A percentile compares a stretch with the other conserved stretches of the same genome.
Evolutionary conservation across 1,140 invertebrate species (phyloP).

Genomic region (Battus philenor): DNA sequence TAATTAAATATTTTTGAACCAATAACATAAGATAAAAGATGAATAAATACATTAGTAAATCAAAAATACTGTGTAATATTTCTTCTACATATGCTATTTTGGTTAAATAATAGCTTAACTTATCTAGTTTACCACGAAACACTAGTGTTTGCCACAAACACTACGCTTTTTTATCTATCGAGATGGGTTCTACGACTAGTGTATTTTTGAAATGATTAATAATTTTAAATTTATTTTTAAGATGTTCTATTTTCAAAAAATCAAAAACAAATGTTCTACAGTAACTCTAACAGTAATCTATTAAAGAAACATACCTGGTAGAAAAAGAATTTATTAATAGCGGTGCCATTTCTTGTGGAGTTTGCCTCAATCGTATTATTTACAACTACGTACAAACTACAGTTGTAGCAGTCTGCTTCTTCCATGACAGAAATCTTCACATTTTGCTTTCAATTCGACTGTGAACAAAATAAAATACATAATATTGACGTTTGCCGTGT

Average conservation of each 20-base stretch:
- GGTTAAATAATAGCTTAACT: too few species aligned
- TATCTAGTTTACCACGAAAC: too few species aligned
- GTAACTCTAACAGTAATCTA: not conserved
- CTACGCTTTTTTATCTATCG: too few species aligned
- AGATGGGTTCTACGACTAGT: too few species aligned
- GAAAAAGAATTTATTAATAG: conserved; percentile 60
- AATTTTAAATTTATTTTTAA: not conserved
- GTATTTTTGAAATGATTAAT: not conserved
- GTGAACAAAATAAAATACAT: conserved; percentile 22
- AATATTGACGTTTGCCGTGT: too few species aligned
- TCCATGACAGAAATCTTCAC: conserved; percentile 49
- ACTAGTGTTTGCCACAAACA: too few species aligned
- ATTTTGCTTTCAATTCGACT: conserved; percentile 39
- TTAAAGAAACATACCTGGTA: conserved; percentile 40
- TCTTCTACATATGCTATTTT: too few species aligned
- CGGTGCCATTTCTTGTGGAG: conserved; percentile 39
- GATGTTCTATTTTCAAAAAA: not conserved
- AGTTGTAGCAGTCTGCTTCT: conserved; percentile 40
- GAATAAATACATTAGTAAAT: too few species aligned
- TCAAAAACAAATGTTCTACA: not conserved
- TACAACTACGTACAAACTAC: conserved; percentile 36
- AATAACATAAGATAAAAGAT: too few species aligned
- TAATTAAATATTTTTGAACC: too few species aligned
- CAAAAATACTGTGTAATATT: too few species aligned
- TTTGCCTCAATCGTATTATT: conserved; percentile 36